Conservation (phyloP, 2,797 vertebrate genomes). For the Linurgus olivaceus region DNA sequence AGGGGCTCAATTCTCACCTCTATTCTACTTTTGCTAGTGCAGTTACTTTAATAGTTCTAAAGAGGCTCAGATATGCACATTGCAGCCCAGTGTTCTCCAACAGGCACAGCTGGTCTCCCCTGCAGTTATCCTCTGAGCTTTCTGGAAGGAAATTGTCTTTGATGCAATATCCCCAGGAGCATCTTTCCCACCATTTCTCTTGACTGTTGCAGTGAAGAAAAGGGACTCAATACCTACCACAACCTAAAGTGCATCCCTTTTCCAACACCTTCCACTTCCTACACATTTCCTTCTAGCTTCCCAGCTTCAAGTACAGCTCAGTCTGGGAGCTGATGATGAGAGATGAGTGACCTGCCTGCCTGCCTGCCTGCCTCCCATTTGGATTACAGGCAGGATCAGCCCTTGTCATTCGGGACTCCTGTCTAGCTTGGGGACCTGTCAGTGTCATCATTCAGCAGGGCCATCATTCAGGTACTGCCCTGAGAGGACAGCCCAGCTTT, state of each 20-base stretch:
- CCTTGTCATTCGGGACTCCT: neutral
- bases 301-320: neutral
- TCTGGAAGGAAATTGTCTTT: neutral
- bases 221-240: neutral
- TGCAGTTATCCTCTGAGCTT: neutral
- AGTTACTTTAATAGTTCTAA: neutral
- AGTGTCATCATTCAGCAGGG: neutral
- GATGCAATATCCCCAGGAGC: neutral
- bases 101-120: neutral
- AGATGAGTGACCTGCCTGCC: neutral
- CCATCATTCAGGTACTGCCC: neutral
- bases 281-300: neutral
- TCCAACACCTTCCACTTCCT: neutral
- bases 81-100: neutral
- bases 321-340: neutral
- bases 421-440: neutral
- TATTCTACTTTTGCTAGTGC: neutral
- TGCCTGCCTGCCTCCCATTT: neutral
- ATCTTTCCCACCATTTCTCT: neutral
- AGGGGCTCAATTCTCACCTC: neutral
- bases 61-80: neutral
- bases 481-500: neutral
- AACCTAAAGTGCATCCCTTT: neutral
- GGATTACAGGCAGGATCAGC: neutral
- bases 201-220: neutral